A percentile compares a stretch with the other conserved stretches of the same genome.
These are phyloP conservation scores for Amiota communis DNA, from an alignment of 2,888 invertebrate genomes.

Conservation along the genomic window DNA sequence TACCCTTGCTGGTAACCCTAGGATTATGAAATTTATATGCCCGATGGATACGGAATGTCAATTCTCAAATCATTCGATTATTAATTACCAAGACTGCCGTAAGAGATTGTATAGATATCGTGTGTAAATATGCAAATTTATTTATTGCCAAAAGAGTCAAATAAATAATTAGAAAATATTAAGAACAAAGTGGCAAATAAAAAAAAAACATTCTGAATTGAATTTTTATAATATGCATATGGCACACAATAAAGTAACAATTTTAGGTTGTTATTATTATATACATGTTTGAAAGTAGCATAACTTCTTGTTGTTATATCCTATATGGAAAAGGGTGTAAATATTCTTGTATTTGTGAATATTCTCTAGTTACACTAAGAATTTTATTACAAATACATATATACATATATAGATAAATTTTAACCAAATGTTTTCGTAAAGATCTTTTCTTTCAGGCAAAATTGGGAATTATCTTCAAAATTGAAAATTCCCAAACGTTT, in stretches of 20 bases:
- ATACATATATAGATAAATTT: too few species aligned
- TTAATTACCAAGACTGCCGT: conserved; percentile 67
- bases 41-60: conserved; percentile 56
- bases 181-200: conserved; percentile 35
- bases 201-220: conserved; percentile 67
- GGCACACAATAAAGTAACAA: conserved; percentile 63
- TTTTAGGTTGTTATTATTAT: conserved; percentile 49
- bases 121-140: conserved; percentile 63
- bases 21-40: too few species aligned
- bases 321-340: conserved; percentile 39
- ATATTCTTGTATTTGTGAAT: too few species aligned
- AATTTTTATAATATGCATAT: conserved; percentile 66
- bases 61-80: conserved; percentile 72
- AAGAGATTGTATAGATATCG: neutral
- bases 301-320: conserved; percentile 14
- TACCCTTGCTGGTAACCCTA: too few species aligned
- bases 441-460: too few species aligned
- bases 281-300: too few species aligned
- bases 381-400: too few species aligned
- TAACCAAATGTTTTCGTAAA: too few species aligned
- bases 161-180: conserved; percentile 68
- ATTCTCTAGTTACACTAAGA: too few species aligned
- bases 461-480: too few species aligned
- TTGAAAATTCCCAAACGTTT: too few species aligned
- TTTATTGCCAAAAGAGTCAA: conserved; percentile 65